phyloP scores from a whole-genome alignment of 1,140 invertebrate species.

The Melanaphis sacchari region DNA sequence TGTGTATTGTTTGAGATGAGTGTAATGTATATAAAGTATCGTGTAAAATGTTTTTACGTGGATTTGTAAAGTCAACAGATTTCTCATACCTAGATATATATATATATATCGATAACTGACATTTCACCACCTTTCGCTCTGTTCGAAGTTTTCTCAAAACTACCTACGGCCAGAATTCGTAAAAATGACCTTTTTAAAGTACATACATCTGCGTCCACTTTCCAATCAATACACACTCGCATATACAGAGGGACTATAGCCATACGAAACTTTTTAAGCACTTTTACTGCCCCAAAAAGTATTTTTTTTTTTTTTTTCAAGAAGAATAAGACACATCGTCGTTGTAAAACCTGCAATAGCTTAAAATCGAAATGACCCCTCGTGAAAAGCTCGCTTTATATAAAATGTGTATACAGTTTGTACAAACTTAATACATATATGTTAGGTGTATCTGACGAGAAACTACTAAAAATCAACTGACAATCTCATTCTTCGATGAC shows the following conservation, averaged over 20 bases:
- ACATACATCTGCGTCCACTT: slow-evolving; percentile 29
- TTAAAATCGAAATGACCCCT: slow-evolving; percentile 24
- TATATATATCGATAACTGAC: background rate
- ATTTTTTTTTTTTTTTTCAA: background rate
- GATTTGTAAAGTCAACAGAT: background rate
- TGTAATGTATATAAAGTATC: background rate
- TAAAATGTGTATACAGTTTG: background rate
- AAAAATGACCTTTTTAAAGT: slow-evolving; percentile 8
- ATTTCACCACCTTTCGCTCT: background rate
- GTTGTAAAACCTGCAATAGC: slow-evolving; percentile 38
- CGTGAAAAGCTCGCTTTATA: background rate
- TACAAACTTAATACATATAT: background rate
- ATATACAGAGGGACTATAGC: background rate
- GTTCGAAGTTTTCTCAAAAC: background rate
- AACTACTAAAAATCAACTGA: background rate
- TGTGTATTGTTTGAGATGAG: background rate
- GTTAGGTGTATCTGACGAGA: background rate
- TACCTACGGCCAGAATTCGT: slow-evolving; percentile 8
- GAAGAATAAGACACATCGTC: slow-evolving; percentile 19
- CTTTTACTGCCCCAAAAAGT: slow-evolving; percentile 38
- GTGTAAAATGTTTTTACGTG: background rate
- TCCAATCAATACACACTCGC: background rate
- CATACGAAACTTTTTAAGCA: slow-evolving; percentile 3
- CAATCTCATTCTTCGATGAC: background rate
- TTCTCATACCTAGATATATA: background rate